Conservation (phyloP, 1,140 invertebrate species). For the Monochamus saltuarius region DNA sequence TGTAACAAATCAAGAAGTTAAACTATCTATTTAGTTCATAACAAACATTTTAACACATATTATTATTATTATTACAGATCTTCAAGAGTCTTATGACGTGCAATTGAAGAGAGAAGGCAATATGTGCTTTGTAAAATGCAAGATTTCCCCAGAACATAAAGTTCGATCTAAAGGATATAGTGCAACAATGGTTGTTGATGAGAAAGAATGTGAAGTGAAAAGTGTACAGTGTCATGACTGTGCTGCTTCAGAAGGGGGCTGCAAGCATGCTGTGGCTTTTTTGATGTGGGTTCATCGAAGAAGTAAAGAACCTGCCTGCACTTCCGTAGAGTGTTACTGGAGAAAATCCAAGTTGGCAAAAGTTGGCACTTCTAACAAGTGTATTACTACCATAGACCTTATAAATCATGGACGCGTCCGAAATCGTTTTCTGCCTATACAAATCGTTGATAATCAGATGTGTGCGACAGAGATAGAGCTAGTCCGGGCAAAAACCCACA, state of each 20-base stretch:
- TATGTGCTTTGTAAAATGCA: constrained; percentile 34
- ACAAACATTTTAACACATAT: not conserved
- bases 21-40: too few relatives aligned
- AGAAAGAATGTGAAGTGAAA: constrained; percentile 26
- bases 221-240: constrained; percentile 37
- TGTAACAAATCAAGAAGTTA: too few relatives aligned
- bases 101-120: constrained; percentile 29
- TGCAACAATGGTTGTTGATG: constrained; percentile 30
- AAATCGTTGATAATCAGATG: too few relatives aligned
- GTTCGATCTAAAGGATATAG: constrained; percentile 28
- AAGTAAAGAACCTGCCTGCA: constrained; percentile 39
- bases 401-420: too few relatives aligned
- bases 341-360: constrained; percentile 39
- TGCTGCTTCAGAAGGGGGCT: constrained; percentile 28
- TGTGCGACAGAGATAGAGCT: too few relatives aligned
- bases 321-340: constrained; percentile 42
- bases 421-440: too few relatives aligned
- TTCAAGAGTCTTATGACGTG: constrained; percentile 26
- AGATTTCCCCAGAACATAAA: constrained; percentile 40
- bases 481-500: too few relatives aligned
- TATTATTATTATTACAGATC: constrained; percentile 17
- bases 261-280: constrained; percentile 42
- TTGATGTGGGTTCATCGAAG: constrained; percentile 41
- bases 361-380: constrained; percentile 2
- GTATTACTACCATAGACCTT: too few relatives aligned